Percentiles rank a stretch among this genome's conserved stretches.
Evolutionary conservation across 2,113 vertebrate genomes (phyloP).

Genomic region (Synodontis membranacea): DNA sequence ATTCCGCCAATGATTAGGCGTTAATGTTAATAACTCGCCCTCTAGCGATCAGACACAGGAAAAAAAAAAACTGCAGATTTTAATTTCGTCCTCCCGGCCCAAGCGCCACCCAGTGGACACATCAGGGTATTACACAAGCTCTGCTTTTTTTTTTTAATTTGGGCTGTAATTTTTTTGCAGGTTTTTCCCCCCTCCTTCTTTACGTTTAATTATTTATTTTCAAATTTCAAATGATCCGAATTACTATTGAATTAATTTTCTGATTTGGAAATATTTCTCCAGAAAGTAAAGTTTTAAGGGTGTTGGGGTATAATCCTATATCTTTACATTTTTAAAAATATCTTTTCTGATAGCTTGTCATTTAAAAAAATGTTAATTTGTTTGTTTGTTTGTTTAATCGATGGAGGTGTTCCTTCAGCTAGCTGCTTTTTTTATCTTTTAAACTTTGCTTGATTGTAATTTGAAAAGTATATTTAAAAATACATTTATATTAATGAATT

Average conservation of each 20-base stretch:
- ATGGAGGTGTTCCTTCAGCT: not conserved
- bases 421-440: not conserved
- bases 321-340: not conserved
- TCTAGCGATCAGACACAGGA: slow-evolving; percentile 35
- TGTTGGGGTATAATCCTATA: not conserved
- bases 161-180: too few species aligned
- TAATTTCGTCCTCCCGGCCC: slow-evolving; percentile 37
- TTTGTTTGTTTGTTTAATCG: not conserved
- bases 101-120: slow-evolving; percentile 43
- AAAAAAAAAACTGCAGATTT: not conserved
- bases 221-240: not conserved
- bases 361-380: not conserved
- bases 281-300: not conserved
- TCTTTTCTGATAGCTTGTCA: not conserved
- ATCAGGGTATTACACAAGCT: not conserved
- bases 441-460: not conserved
- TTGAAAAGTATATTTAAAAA: too few species aligned
- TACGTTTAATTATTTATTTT: not conserved
- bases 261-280: not conserved
- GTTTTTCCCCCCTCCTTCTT: too few species aligned
- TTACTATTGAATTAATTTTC: not conserved
- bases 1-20: not conserved
- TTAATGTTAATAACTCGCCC: slow-evolving; percentile 23
- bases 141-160: not conserved
- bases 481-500: too few species aligned